Conservation (phyloP, 2,797 vertebrate genomes). For the Sebastes steindachneri region DNA sequence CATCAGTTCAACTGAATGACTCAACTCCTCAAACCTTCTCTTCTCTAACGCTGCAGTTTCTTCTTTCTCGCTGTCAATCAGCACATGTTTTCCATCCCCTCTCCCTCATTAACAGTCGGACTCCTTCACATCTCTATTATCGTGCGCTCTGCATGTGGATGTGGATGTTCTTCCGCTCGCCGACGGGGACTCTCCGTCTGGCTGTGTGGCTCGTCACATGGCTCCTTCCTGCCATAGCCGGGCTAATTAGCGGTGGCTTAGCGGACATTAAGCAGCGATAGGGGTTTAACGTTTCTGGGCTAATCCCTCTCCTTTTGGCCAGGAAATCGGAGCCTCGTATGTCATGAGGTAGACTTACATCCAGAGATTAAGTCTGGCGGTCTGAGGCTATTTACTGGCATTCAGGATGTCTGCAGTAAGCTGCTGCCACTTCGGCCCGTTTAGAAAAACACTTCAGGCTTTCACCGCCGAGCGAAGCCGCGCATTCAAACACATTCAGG, state of each 20-base stretch:
- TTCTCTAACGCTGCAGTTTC: not conserved
- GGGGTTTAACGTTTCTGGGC: constrained; percentile 78
- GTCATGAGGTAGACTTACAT: constrained; percentile 78
- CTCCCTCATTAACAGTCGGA: not conserved
- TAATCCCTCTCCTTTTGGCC: constrained; percentile 81
- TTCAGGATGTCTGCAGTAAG: constrained; percentile 52
- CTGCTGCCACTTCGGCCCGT: constrained; percentile 27
- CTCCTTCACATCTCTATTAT: not conserved
- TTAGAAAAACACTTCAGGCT: constrained; percentile 36
- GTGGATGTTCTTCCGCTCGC: constrained; percentile 6
- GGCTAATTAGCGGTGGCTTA: constrained; percentile 84
- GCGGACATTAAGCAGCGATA: constrained; percentile 78
- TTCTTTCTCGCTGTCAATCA: constrained; percentile 2
- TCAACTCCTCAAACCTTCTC: constrained; percentile 22
- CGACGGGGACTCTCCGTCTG: constrained; percentile 38
- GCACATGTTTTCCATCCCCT: not conserved
- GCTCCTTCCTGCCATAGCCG: constrained; percentile 54
- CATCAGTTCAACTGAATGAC: constrained; percentile 42
- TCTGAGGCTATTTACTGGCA: constrained; percentile 59
- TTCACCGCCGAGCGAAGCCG: constrained; percentile 1
- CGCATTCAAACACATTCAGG: constrained; percentile 24
- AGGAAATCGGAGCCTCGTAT: constrained; percentile 67
- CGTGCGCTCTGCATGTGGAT: not conserved
- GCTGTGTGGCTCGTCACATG: constrained; percentile 63
- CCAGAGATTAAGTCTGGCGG: constrained; percentile 70